These are phyloP conservation scores for Acanthurus tractus DNA, from an alignment of 2,797 vertebrate species.

Conservation along the genomic window DNA sequence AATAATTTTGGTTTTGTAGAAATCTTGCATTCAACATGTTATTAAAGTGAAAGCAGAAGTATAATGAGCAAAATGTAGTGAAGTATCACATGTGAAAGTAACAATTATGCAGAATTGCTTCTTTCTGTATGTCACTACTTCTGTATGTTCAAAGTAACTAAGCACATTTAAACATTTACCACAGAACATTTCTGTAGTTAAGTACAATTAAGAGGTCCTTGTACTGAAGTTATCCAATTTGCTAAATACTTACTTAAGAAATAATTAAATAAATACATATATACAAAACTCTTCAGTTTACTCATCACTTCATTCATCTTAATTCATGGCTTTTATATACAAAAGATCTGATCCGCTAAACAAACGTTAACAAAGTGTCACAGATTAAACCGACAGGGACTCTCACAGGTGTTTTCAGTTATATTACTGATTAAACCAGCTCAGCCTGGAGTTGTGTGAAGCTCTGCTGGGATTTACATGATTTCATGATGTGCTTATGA, in stretches of 20 bases:
- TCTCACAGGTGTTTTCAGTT: background rate
- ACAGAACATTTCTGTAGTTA: background rate
- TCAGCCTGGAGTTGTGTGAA: background rate
- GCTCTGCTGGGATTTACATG: background rate
- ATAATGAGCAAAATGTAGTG: background rate
- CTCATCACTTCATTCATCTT: too few species aligned
- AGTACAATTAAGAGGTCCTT: background rate
- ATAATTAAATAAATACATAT: too few species aligned
- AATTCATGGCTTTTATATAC: background rate
- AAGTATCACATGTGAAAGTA: background rate
- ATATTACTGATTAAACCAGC: background rate
- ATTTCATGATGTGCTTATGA: background rate
- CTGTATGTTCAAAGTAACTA: background rate
- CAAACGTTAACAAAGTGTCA: background rate
- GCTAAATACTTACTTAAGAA: too few species aligned
- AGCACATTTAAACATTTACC: background rate
- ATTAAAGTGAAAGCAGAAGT: background rate
- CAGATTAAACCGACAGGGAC: background rate
- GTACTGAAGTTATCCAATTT: too few species aligned
- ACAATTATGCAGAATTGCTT: background rate
- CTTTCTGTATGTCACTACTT: background rate
- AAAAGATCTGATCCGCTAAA: background rate
- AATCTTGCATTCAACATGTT: background rate
- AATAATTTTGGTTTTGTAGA: background rate
- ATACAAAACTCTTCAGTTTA: too few species aligned